Conservation (phyloP, 2,113 vertebrate genomes). For the Conger conger region DNA sequence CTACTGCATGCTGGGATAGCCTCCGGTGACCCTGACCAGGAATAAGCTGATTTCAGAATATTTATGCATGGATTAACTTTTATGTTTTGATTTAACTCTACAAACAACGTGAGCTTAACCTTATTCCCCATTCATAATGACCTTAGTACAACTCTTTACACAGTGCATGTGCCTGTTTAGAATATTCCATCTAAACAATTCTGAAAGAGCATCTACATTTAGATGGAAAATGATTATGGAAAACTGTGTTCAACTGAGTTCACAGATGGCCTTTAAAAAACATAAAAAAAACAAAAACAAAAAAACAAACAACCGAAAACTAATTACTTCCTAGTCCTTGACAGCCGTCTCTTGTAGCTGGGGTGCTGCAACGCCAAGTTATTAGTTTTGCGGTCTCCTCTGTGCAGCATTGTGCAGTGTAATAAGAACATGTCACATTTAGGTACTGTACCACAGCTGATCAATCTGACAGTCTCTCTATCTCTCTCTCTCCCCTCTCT, state of each 20-base stretch:
- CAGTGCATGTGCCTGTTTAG: neutral
- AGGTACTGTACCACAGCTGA: neutral
- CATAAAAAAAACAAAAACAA: neutral
- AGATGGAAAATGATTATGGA: neutral
- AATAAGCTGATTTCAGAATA: too few relatives aligned
- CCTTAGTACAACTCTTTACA: too few relatives aligned
- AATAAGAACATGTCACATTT: neutral
- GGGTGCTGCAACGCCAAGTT: neutral
- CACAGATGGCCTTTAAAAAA: neutral
- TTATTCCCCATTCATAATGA: too few relatives aligned
- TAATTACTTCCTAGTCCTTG: neutral
- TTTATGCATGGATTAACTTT: too few relatives aligned
- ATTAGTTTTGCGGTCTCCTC: neutral
- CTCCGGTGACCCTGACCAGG: too few relatives aligned
- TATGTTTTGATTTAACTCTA: too few relatives aligned
- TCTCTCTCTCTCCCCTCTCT: neutral
- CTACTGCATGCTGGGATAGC: too few relatives aligned
- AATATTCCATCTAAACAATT: neutral
- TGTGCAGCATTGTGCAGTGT: neutral
- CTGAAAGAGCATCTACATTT: neutral
- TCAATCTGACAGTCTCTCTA: neutral
- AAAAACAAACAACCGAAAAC: neutral
- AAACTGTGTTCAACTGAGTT: neutral
- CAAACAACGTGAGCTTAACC: too few relatives aligned
- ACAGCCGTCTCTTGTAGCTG: neutral